Base-by-base conservation (phyloP, 92 coral and sea anemone genomes). In the Phenganax subtilis region DNA sequence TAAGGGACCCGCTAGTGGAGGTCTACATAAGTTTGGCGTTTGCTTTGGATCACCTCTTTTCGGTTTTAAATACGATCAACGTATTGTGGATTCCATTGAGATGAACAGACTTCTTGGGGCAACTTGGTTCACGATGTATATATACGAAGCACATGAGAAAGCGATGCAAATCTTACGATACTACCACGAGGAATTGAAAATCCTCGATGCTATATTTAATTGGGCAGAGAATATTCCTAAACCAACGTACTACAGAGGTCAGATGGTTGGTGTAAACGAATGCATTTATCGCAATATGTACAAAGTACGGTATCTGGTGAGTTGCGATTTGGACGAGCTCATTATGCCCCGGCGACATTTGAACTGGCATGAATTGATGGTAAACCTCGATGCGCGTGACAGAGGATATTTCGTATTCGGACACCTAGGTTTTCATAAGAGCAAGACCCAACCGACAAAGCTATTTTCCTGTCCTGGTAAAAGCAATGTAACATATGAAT, bases 261-360 rank as follows among this genome's bases (percentile, higher is more conserved):
- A 54, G 20, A 17, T 75, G 57, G 66, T 30, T 47, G 65, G 66
- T 47, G 58, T 55, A 0, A 1, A 75, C 17, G 80, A 75, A 11
- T 75, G 66, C 31, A 14, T 75, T 8, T 75, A 75, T 27, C 80
- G 80, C 10, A 75, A 75, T 58, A 75, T 75, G 80, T 75, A 15
- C 80, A 55, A 57, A 55, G 63, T 57, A 7, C 63, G 66, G 6
- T 57, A 75, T 54, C 27, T 75, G 65, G 80, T 55, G 9, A 3
- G 15, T 9, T 55, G 80, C 56, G 80, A 75, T 55, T 25, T 75
- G 20, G 80, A 75, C 51, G 80, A 75, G 17, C 27, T 75, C n/a
- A 75, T 75, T 55, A 55, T 30, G 20, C 80, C 80, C 2, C 6
- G 7, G 66, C 1, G 28, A 55, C 6, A 31, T 29, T 12, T 75